These are phyloP conservation scores for Drosophila neocordata DNA, from an alignment of 1,140 invertebrate species.

Conservation along the genomic window DNA sequence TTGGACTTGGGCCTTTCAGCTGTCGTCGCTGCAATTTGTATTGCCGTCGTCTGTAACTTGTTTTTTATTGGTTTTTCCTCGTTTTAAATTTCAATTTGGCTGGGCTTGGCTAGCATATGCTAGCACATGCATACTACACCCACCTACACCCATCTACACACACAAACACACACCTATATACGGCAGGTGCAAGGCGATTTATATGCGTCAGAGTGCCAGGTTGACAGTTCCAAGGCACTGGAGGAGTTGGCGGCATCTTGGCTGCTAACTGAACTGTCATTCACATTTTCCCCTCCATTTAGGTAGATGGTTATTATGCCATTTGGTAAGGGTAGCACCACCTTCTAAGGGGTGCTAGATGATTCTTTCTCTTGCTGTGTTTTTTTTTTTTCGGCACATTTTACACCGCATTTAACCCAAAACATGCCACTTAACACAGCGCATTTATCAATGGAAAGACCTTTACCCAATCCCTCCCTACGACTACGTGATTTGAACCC, in stretches of 20 bases:
- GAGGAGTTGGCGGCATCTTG: slow-evolving; percentile 30
- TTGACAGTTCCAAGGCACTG: slow-evolving; percentile 55
- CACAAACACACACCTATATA: slow-evolving; percentile 30
- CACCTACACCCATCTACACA: slow-evolving; percentile 40
- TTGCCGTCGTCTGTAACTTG: slow-evolving; percentile 66
- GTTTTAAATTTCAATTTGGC: slow-evolving; percentile 81
- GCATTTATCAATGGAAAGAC: slow-evolving; percentile 69
- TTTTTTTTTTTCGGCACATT: slow-evolving; percentile 37
- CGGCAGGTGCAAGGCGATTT: slow-evolving; percentile 65
- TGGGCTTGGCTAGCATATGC: slow-evolving; percentile 27
- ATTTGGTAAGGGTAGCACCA: slow-evolving; percentile 25
- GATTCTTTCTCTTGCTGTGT: neutral
- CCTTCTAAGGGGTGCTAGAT: neutral
- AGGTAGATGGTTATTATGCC: slow-evolving; percentile 49
- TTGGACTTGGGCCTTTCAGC: slow-evolving; percentile 59
- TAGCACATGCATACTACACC: slow-evolving; percentile 66
- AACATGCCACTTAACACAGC: slow-evolving; percentile 67
- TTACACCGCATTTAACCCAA: slow-evolving; percentile 76
- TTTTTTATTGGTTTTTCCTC: slow-evolving; percentile 75
- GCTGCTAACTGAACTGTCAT: slow-evolving; percentile 75
- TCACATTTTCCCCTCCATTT: slow-evolving; percentile 37
- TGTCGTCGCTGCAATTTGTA: slow-evolving; percentile 79
- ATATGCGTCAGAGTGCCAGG: slow-evolving; percentile 65
- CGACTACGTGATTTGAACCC: slow-evolving; percentile 58
- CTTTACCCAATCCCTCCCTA: neutral